Conservation (phyloP, 2,797 vertebrate species). For the Etheostoma perlongum region DNA sequence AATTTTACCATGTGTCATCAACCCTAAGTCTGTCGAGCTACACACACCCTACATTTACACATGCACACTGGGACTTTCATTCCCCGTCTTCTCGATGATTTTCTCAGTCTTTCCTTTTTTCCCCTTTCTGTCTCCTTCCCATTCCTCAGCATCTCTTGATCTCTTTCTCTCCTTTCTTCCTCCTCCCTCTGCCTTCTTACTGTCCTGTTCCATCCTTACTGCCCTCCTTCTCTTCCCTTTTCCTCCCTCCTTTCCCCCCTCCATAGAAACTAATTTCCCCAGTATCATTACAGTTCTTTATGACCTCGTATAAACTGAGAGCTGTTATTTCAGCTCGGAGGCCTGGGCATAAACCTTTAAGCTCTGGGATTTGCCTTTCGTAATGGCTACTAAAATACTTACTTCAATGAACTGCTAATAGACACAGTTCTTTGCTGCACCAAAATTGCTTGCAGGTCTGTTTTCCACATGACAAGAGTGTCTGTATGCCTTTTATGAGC, state of each 20-base stretch:
- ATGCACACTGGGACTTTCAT: slow-evolving; percentile 35
- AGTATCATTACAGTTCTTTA: slow-evolving; percentile 84
- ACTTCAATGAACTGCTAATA: slow-evolving; percentile 78
- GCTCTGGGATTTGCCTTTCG: slow-evolving; percentile 76
- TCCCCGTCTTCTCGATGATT: slow-evolving; percentile 28
- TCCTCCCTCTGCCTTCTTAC: slow-evolving; percentile 14
- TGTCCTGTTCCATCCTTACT: not conserved
- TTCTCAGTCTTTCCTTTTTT: slow-evolving; percentile 31
- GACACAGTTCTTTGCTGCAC: slow-evolving; percentile 59
- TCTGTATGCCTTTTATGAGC: slow-evolving; percentile 58
- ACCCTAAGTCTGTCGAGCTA: slow-evolving; percentile 54
- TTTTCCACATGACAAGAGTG: slow-evolving; percentile 72
- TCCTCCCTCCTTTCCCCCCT: slow-evolving; percentile 51
- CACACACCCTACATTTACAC: slow-evolving; percentile 12
- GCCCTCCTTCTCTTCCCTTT: slow-evolving; percentile 23
- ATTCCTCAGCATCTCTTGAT: slow-evolving; percentile 42
- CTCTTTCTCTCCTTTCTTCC: slow-evolving; percentile 2
- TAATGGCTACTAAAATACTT: slow-evolving; percentile 81
- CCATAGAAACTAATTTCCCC: slow-evolving; percentile 80
- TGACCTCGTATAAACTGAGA: slow-evolving; percentile 82
- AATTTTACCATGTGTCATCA: slow-evolving; percentile 76
- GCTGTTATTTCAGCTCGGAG: slow-evolving; percentile 80
- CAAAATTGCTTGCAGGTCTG: slow-evolving; percentile 74
- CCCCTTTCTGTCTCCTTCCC: not conserved
- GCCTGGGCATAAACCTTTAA: slow-evolving; percentile 78